Evolutionary conservation across 2,113 vertebrate species (phyloP).

Genomic region (Caracal caracal): DNA sequence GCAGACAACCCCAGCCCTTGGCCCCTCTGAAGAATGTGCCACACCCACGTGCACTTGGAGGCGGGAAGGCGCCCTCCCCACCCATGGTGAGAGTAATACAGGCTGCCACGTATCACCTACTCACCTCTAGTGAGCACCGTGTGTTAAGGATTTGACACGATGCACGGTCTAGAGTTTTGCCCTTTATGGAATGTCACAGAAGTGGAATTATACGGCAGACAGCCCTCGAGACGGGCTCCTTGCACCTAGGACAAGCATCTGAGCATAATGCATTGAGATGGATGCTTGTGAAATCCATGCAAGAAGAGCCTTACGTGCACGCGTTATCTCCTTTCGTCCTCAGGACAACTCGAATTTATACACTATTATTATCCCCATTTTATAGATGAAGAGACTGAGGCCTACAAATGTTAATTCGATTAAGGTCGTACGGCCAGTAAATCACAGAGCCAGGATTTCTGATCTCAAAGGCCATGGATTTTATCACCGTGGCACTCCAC

Average conservation of each 20-base stretch:
- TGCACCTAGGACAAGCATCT: background rate
- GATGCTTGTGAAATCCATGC: background rate
- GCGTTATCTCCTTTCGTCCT: background rate
- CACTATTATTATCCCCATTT: background rate
- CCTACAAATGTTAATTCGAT: background rate
- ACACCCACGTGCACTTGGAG: background rate
- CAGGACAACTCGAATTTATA: background rate
- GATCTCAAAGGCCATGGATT: background rate
- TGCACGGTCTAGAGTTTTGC: background rate
- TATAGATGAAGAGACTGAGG: background rate
- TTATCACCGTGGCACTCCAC: background rate
- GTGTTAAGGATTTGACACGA: too few species aligned
- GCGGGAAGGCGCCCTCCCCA: background rate
- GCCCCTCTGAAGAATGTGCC: rapidly evolving
- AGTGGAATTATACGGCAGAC: background rate
- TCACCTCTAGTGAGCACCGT: background rate
- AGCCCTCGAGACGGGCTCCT: background rate
- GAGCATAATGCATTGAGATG: background rate
- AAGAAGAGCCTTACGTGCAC: background rate
- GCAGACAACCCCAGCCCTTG: rapidly evolving
- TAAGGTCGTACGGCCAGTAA: background rate
- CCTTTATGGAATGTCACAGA: background rate
- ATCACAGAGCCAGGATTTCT: background rate
- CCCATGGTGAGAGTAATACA: rapidly evolving
- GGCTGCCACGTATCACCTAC: rapidly evolving